Evolutionary conservation across 2,888 invertebrate genomes (phyloP), one percentile per base, ranked within the genome.

Genomic region (Cantharis lateralis): DNA sequence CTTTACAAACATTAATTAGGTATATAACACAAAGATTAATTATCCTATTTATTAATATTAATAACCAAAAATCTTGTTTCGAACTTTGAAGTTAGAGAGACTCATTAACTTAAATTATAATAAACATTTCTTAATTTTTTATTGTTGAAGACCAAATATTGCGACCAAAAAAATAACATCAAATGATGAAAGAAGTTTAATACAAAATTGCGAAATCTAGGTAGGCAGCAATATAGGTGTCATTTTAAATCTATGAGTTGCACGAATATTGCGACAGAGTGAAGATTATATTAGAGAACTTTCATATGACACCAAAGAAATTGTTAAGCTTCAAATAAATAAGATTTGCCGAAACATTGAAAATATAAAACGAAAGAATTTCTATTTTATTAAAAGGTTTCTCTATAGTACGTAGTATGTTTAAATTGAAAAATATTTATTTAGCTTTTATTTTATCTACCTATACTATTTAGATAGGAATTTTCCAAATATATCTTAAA

Each of bases 221-320:
- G 71, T 62, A 48, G n/a, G 48, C 48, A 63, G 75, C 75, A 75
- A 75, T 75, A 75, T 75, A 68, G 71, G 71, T 75, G 75, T 71
- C 75, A 68, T 75, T 75, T 75, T 75, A 75, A 75, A 75, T 75
- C 75, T 75, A 75, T 68, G 75, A 71, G 71, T 71, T 70, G 75
- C 75, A 71, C 71, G 62, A 75, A 75, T 75, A 75, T 75, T 75
- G 71, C 75, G 70, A 68, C 73, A 68, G 71, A 75, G 62, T 75
- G 75, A 75, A 66, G 75, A 71, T 75, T 61, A 75, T 75, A 75
- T 75, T 69, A 68, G 68, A 68, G 71, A 68, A 75, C 71, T 75
- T 68, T 75, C 75, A 71, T 71, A 75, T 75, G 71, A 62, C 63
- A 32, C 75, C 66, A 71, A 75, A 75, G 71, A 75, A 75, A 75